Percentiles rank a stretch among this genome's conserved stretches.
Conservation (phyloP, 2,888 invertebrate species). For the Psylliodes chrysocephalus region DNA sequence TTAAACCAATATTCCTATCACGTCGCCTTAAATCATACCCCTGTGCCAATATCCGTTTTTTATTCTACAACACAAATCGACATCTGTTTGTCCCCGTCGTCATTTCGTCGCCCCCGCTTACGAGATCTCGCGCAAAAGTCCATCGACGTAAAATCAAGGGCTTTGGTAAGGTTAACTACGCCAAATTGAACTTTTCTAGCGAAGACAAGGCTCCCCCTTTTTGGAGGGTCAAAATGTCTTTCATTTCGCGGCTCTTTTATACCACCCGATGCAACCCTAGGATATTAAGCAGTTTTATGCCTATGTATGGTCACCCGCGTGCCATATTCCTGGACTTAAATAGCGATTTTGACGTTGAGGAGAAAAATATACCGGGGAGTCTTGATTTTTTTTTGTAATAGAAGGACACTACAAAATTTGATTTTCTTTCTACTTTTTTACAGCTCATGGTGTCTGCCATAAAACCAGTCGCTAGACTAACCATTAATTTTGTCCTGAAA, state of each 20-base stretch:
- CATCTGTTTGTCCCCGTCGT: conserved; percentile 26
- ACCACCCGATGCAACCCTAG: conserved; percentile 48
- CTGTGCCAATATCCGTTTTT: conserved; percentile 26
- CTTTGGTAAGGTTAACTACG: conserved; percentile 56
- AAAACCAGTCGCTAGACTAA: too few species aligned
- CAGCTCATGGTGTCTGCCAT: too few species aligned
- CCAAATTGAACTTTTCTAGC: conserved; percentile 55
- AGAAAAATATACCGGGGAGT: conserved; percentile 18
- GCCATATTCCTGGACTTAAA: conserved; percentile 49
- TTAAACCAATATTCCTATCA: conserved; percentile 24
- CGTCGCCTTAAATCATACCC: conserved; percentile 45
- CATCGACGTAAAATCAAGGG: conserved; percentile 41
- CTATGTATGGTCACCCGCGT: conserved; percentile 47
- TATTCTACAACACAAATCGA: conserved; percentile 23
- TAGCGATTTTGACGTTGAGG: conserved; percentile 46
- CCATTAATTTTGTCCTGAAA: too few species aligned
- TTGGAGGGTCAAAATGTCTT: conserved; percentile 59
- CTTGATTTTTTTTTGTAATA: too few species aligned
- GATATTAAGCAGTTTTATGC: conserved; percentile 53
- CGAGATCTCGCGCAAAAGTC: conserved; percentile 26
- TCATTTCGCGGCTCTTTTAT: conserved; percentile 61
- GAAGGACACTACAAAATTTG: too few species aligned
- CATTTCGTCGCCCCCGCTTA: conserved; percentile 26
- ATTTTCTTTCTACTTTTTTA: too few species aligned
- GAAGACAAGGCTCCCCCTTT: conserved; percentile 51